These are phyloP conservation scores for Ia io DNA, from an alignment of 2,113 vertebrate species.

Conservation along the genomic window DNA sequence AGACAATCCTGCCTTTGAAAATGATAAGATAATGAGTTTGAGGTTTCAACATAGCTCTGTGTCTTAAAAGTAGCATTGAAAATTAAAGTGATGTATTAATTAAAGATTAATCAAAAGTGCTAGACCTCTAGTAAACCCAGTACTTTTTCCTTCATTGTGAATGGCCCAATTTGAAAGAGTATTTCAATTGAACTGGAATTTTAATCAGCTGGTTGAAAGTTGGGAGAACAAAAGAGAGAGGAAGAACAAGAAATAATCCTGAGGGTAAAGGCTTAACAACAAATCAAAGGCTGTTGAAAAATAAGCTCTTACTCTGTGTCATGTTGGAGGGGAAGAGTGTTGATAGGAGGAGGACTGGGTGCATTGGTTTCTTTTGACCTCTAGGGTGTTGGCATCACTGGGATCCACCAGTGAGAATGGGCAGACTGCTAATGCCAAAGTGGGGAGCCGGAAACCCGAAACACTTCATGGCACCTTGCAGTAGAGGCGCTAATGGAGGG, in stretches of 20 bases:
- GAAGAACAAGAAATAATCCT: slow-evolving; percentile 53
- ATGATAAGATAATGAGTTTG: slow-evolving; percentile 51
- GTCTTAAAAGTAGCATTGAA: slow-evolving; percentile 61
- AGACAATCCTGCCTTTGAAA: slow-evolving; percentile 58
- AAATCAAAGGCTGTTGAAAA: slow-evolving; percentile 38
- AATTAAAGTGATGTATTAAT: slow-evolving; percentile 66
- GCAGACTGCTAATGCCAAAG: background rate
- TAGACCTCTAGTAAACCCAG: slow-evolving; percentile 53
- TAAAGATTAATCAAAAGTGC: slow-evolving; percentile 68
- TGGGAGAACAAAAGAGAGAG: slow-evolving; percentile 38
- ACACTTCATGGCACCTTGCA: background rate
- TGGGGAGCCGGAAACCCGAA: background rate
- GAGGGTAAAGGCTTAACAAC: slow-evolving; percentile 54
- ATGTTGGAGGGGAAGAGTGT: background rate
- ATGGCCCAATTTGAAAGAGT: slow-evolving; percentile 48
- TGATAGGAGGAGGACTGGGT: background rate
- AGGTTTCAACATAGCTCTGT: slow-evolving; percentile 57
- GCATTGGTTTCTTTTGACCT: background rate
- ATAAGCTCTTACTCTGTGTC: slow-evolving; percentile 40
- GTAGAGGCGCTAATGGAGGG: background rate
- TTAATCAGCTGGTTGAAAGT: slow-evolving; percentile 57
- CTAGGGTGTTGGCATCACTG: background rate
- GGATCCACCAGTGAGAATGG: background rate
- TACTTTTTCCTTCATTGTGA: slow-evolving; percentile 56
- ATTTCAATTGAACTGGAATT: slow-evolving; percentile 56